These are phyloP conservation scores for Stegophylla sp. DNA, from an alignment of 2,888 invertebrate species.

Conservation along the genomic window DNA sequence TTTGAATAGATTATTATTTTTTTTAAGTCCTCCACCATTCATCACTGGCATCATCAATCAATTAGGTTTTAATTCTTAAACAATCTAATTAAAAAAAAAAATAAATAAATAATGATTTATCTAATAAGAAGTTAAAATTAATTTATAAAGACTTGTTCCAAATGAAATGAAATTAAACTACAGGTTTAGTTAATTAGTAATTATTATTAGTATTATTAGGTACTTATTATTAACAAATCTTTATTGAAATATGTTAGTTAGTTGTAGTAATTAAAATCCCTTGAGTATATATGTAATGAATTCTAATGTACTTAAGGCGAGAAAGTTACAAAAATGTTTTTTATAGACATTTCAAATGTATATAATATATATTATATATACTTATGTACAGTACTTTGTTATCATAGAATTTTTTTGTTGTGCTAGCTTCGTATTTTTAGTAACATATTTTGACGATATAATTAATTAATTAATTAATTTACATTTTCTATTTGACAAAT, in stretches of 20 bases:
- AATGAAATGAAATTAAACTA: not conserved
- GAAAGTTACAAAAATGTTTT: not conserved
- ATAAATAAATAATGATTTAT: conserved; percentile 20
- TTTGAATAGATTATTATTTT: not conserved
- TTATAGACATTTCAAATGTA: too few relatives aligned
- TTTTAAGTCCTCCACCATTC: not conserved
- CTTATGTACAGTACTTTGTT: too few relatives aligned
- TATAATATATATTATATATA: too few relatives aligned
- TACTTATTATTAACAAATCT: not conserved
- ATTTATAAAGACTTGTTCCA: not conserved
- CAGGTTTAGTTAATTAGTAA: not conserved
- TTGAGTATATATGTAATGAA: not conserved
- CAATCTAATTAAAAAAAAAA: not conserved
- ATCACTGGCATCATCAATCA: conserved; percentile 20
- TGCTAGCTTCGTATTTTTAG: too few relatives aligned
- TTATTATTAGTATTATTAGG: too few relatives aligned
- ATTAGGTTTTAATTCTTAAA: conserved; percentile 5
- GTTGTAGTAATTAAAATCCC: not conserved
- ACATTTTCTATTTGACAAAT: too few relatives aligned
- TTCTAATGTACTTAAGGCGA: not conserved
- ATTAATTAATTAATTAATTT: too few relatives aligned
- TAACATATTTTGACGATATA: too few relatives aligned
- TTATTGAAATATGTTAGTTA: too few relatives aligned
- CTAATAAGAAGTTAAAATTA: not conserved
- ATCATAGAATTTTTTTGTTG: too few relatives aligned